Evolutionary conservation across 1,140 invertebrate species (phyloP).

Genomic region (Vanessa tameamea): DNA sequence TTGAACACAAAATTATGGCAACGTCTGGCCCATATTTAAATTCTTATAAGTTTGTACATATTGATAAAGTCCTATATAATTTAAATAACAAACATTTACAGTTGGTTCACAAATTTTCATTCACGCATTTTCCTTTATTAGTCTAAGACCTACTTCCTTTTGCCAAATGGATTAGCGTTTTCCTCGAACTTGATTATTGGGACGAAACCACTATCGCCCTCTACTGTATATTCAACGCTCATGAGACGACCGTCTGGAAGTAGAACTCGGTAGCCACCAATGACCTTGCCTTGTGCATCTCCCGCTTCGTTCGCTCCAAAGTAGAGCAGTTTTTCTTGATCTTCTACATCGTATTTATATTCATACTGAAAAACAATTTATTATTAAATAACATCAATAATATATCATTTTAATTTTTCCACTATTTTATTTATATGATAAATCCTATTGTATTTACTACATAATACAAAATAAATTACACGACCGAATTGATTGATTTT

Average conservation of each 20-base stretch:
- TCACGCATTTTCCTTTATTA: not conserved
- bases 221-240: conserved; percentile 85
- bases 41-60: not conserved
- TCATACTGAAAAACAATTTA: conserved; percentile 81
- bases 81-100: not conserved
- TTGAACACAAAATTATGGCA: conserved; percentile 18
- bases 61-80: not conserved
- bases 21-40: not conserved
- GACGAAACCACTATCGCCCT: conserved; percentile 85
- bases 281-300: conserved; percentile 82
- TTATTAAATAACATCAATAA: not conserved
- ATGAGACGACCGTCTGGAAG: conserved; percentile 86
- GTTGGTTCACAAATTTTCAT: not conserved
- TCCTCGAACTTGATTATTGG: conserved; percentile 84
- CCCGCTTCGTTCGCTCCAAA: conserved; percentile 85
- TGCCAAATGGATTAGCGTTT: conserved; percentile 80
- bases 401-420: no score
- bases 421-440: not conserved
- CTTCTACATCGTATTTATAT: conserved; percentile 87
- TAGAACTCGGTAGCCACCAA: conserved; percentile 83
- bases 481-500: no score
- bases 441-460: no score
- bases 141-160: conserved; percentile 54
- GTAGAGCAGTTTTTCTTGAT: conserved; percentile 83
- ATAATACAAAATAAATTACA: no score